Evolutionary conservation across 2,113 vertebrate species (phyloP).

Genomic region (Heloderma charlesbogerti): DNA sequence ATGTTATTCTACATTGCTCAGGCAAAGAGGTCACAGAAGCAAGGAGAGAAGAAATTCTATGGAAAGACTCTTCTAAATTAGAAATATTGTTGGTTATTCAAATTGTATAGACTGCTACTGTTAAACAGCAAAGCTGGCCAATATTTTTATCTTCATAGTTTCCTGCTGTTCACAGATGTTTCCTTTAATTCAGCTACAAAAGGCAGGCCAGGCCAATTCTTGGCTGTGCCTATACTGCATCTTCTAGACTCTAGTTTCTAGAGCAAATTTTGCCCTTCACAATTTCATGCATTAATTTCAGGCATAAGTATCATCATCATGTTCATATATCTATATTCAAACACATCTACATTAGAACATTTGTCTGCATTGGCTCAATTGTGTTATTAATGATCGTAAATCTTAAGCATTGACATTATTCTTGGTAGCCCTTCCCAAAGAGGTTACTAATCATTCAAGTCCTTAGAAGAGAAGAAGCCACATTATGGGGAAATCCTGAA

Average conservation of each 20-base stretch:
- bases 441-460: too few species aligned
- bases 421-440: too few species aligned
- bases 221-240: background rate
- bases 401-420: too few species aligned
- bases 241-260: background rate
- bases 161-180: constrained; percentile 44
- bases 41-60: constrained; percentile 22
- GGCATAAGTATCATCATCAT: background rate
- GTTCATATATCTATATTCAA: background rate
- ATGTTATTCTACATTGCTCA: background rate
- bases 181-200: constrained; percentile 36
- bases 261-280: background rate
- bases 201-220: background rate
- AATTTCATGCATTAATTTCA: background rate
- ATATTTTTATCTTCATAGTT: background rate
- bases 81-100: constrained; percentile 7
- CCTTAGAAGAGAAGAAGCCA: too few species aligned
- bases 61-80: constrained; percentile 18
- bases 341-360: too few species aligned
- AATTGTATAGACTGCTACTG: constrained; percentile 19
- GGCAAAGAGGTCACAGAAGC: background rate
- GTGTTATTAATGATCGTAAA: too few species aligned
- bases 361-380: too few species aligned
- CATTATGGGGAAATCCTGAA: too few species aligned
- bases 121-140: constrained; percentile 44